These are phyloP conservation scores for Tragelaphus strepsiceros DNA, from an alignment of 2,113 vertebrate species.

Conservation along the genomic window DNA sequence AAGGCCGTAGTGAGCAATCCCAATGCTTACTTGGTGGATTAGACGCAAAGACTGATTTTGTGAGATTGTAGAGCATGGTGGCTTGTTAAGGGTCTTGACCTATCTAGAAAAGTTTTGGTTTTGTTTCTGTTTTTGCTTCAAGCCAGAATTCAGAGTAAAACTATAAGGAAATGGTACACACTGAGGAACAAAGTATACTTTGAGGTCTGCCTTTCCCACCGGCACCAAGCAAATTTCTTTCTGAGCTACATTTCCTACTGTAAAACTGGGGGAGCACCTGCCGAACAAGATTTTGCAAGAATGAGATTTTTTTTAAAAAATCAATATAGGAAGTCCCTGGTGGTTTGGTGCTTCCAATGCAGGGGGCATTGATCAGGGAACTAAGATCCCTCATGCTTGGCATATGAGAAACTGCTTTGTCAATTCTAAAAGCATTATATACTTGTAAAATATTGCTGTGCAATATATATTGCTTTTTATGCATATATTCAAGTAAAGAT, in stretches of 20 bases:
- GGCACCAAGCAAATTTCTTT: not conserved
- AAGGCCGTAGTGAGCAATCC: no score
- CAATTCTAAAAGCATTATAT: not conserved
- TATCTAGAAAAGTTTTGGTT: not conserved
- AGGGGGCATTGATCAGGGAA: not conserved
- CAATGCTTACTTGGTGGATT: not conserved
- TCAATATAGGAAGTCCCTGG: not conserved
- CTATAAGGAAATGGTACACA: not conserved
- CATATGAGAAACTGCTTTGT: not conserved
- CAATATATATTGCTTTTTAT: not conserved
- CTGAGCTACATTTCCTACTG: not conserved
- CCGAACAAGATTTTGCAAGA: not conserved
- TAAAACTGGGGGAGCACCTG: not conserved
- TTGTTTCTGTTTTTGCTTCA: not conserved
- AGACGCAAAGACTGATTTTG: not conserved
- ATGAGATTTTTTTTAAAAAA: not conserved
- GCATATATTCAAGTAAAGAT: not conserved
- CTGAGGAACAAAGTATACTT: not conserved
- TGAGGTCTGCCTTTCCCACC: not conserved
- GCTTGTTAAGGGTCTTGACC: not conserved
- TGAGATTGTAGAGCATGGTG: not conserved
- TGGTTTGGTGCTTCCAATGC: not conserved
- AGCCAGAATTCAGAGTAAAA: not conserved
- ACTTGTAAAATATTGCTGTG: not conserved
- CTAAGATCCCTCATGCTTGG: not conserved